Conservation (phyloP, 1,140 invertebrate species). For the Paraescarpia echinospica region DNA sequence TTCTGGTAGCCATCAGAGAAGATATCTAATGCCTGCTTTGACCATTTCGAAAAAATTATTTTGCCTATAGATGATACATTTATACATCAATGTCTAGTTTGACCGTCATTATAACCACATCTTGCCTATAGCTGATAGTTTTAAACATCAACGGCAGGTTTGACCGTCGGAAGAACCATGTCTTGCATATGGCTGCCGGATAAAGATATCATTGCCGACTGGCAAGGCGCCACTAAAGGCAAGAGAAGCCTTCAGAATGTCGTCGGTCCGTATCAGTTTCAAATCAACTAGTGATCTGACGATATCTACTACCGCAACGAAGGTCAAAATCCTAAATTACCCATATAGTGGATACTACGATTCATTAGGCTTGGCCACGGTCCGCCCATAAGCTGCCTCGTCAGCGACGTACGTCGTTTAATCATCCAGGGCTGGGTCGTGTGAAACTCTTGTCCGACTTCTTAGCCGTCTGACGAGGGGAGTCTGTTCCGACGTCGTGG, state of each 20-base stretch:
- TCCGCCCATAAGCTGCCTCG: neutral
- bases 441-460: neutral
- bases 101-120: too few species aligned
- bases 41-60: too few species aligned
- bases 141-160: neutral
- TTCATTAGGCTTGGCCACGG: neutral
- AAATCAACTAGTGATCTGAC: neutral
- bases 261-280: neutral
- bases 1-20: too few species aligned
- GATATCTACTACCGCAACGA: neutral
- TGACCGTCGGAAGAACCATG: neutral
- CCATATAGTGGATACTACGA: neutral
- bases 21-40: too few species aligned
- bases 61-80: too few species aligned
- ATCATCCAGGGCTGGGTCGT: neutral
- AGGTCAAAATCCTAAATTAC: slow-evolving; percentile 13
- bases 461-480: neutral
- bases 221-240: neutral
- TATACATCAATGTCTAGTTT: too few species aligned
- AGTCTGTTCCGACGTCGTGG: neutral
- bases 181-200: neutral
- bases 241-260: neutral
- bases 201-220: neutral
- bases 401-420: neutral
- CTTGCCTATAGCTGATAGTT: neutral